Evolutionary conservation across 2,113 vertebrate genomes (phyloP).

Genomic region (Coracopsis vasa): DNA sequence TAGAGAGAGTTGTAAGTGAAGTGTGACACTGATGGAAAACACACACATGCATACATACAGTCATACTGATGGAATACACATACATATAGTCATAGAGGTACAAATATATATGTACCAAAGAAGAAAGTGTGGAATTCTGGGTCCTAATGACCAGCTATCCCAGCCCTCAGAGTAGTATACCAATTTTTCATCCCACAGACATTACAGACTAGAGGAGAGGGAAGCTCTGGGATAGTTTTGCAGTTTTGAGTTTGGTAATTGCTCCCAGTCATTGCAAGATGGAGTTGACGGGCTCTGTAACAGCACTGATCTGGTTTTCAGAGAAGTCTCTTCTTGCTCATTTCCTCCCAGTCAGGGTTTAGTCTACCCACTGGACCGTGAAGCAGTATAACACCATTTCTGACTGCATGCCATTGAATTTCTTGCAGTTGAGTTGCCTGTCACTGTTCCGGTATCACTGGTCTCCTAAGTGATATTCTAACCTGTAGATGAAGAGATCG

Average conservation of each 20-base stretch:
- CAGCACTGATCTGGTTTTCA: not conserved
- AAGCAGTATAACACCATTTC: not conserved
- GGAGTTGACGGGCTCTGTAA: not conserved
- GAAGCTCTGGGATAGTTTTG: not conserved
- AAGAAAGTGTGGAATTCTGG: not conserved
- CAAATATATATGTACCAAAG: not conserved
- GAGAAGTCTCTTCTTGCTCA: not conserved
- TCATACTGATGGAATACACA: not conserved
- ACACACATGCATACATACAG: too few species aligned
- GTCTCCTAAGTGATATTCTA: not conserved
- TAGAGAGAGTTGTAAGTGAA: not conserved
- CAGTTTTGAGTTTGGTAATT: not conserved
- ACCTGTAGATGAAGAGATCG: not conserved
- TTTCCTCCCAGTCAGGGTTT: not conserved
- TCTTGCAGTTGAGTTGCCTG: not conserved
- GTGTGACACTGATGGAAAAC: not conserved
- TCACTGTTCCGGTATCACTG: not conserved
- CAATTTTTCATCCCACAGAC: not conserved
- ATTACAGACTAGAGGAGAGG: not conserved
- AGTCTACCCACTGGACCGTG: not conserved
- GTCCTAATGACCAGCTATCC: not conserved
- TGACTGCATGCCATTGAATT: not conserved
- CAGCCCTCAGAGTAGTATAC: rapidly evolving
- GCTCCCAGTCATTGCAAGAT: not conserved
- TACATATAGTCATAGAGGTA: not conserved